phyloP scores from a whole-genome alignment of 2,888 invertebrate species.

The Seira ritae region DNA sequence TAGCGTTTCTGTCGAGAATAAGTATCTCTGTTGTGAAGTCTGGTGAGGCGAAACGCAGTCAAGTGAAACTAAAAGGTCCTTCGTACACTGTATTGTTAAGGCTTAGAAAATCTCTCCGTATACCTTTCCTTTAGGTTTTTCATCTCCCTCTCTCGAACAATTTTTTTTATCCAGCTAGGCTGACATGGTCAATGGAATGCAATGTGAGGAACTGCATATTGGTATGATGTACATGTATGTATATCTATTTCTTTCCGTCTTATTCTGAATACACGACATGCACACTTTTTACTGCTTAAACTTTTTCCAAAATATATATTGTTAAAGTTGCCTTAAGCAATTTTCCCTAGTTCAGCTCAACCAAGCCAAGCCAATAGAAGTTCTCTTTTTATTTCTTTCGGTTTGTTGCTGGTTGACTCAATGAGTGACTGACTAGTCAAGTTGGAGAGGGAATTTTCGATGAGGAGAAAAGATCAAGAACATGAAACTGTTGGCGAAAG shows the following conservation, averaged over 20 bases:
- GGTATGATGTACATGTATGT: too few relatives aligned
- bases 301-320: constrained; percentile 4
- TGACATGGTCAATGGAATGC: neutral
- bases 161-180: neutral
- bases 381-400: constrained; percentile 12
- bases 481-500: constrained; percentile 10
- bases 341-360: neutral
- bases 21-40: constrained; percentile 21
- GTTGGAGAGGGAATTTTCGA: constrained; percentile 54
- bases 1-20: neutral
- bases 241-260: neutral
- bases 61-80: constrained; percentile 62
- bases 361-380: neutral
- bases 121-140: neutral
- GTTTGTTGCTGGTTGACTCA: constrained; percentile 21
- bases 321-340: constrained; percentile 23
- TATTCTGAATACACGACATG: constrained; percentile 18
- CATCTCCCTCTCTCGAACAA: neutral
- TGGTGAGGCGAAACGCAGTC: constrained; percentile 37
- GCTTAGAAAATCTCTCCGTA: neutral
- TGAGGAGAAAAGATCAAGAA: constrained; percentile 47
- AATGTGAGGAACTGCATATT: too few relatives aligned
- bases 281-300: constrained; percentile 19
- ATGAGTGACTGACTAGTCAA: constrained; percentile 51
- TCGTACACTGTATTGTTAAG: constrained; percentile 34